A percentile compares a stretch with the other conserved stretches of the same genome.
Evolutionary conservation across 2,888 invertebrate species (phyloP).

Genomic region (Rhodophaea formosa): DNA sequence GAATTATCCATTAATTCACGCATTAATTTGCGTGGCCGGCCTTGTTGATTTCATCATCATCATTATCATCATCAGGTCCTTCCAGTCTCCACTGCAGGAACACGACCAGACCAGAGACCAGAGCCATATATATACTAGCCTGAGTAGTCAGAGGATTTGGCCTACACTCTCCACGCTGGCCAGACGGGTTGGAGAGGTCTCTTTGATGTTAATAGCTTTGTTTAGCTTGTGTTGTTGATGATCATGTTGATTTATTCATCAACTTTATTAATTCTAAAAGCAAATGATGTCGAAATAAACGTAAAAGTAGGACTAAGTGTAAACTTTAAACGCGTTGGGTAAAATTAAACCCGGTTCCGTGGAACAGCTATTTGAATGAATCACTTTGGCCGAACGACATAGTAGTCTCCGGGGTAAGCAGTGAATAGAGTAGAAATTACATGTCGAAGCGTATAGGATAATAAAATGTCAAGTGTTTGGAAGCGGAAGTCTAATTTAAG

Average conservation of each 20-base stretch:
- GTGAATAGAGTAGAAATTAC: not conserved
- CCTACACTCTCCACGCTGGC: too few relatives aligned
- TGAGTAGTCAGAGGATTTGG: too few relatives aligned
- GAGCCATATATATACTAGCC: too few relatives aligned
- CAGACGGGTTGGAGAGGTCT: too few relatives aligned
- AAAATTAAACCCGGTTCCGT: conserved; percentile 5
- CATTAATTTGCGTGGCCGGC: too few relatives aligned
- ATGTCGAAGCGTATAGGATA: not conserved
- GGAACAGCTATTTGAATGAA: conserved; percentile 1
- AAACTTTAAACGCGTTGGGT: not conserved
- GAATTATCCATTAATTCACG: too few relatives aligned
- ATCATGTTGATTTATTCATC: conserved; percentile 32
- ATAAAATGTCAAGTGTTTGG: not conserved
- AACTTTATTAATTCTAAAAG: conserved; percentile 28
- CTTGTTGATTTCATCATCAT: conserved; percentile 32
- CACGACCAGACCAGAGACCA: too few relatives aligned
- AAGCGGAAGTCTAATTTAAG: not conserved
- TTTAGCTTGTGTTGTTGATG: too few relatives aligned
- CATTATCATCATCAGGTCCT: too few relatives aligned
- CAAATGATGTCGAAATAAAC: conserved; percentile 19
- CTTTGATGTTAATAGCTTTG: too few relatives aligned
- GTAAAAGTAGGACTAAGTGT: conserved; percentile 4
- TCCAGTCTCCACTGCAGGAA: too few relatives aligned
- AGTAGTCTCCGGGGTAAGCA: not conserved
- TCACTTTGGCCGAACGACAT: not conserved